Conservation (phyloP, 2,797 vertebrate species). For the Silurus lanzhouensis region DNA sequence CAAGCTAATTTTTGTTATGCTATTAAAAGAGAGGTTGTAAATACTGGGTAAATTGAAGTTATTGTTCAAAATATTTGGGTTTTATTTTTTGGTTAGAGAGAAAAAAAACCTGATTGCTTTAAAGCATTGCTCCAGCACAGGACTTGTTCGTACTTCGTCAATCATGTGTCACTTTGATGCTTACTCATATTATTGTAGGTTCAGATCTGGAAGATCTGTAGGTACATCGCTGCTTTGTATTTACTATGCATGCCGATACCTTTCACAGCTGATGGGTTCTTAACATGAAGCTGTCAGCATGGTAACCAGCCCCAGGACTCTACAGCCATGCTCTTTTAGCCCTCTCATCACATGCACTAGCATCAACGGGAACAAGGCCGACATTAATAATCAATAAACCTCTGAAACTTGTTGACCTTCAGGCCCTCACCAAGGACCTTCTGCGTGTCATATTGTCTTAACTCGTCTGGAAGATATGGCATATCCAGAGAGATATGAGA, state of each 20-base stretch:
- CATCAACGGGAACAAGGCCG: slow-evolving; percentile 25
- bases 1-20: neutral
- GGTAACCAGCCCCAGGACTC: slow-evolving; percentile 43
- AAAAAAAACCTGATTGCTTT: neutral
- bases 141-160: neutral
- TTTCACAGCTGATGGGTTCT: neutral
- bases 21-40: neutral
- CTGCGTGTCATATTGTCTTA: slow-evolving; percentile 38
- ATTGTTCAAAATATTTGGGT: neutral
- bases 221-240: too few relatives aligned
- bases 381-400: slow-evolving; percentile 57
- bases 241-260: neutral
- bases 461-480: slow-evolving; percentile 8
- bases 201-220: neutral
- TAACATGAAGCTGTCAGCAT: neutral
- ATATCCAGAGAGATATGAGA: neutral
- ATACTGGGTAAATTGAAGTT: neutral
- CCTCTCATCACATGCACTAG: neutral
- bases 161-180: neutral
- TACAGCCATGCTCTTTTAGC: slow-evolving; percentile 11
- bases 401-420: slow-evolving; percentile 50
- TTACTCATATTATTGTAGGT: neutral
- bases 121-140: neutral
- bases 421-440: slow-evolving; percentile 34
- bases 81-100: neutral